Evolutionary conservation across 2,888 invertebrate species (phyloP), one percentile per base, ranked within the genome.

Genomic region (Cremastobaeus sp.): DNA sequence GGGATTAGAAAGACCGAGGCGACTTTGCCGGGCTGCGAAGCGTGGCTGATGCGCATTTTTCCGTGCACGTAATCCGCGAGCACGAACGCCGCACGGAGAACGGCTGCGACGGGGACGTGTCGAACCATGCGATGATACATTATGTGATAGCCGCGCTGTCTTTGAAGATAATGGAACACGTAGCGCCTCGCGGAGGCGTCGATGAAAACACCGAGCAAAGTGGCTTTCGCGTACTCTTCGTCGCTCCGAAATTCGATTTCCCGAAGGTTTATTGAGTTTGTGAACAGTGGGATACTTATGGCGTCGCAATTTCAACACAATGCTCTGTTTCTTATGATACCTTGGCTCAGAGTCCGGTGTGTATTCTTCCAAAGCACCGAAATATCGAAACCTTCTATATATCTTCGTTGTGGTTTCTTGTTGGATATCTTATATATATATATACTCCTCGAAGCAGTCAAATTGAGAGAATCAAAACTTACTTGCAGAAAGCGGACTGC

Each of bases 101-200:
- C n/a, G n/a, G n/a, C n/a, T n/a, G n/a, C n/a, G n/a, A n/a, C n/a
- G n/a, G n/a, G 11, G 30, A 65, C 64, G 35, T 60, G 34, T 60
- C 60, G 41, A 37, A 35, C 60, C 47, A 39, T 37, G 62, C 15
- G 55, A 50, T 43, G 70, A 57, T 57, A 57, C 64, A 70, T 70
- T 62, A 62, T 70, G 62, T 54, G 60, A 32, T 47, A 54, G 60
- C 57, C 69, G 37, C 43, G 64, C 57, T 34, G 43, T 59, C 71
- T 71, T 71, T 71, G 71, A 65, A 34, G 52, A 65, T 71, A 65
- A 65, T 71, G 65, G 47, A 65, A 57, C 71, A 71, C 71, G 71
- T 65, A 65, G 50, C 28, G 12, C 6, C 32, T 50, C 66, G 39
- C 57, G 50, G 21, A 57, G 71, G 64, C 52, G 64, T 64, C 57